Percentiles rank a stretch among this genome's conserved stretches.
These are phyloP conservation scores for Pelecanoides urinatrix DNA, from an alignment of 2,113 vertebrate species.

Conservation along the genomic window DNA sequence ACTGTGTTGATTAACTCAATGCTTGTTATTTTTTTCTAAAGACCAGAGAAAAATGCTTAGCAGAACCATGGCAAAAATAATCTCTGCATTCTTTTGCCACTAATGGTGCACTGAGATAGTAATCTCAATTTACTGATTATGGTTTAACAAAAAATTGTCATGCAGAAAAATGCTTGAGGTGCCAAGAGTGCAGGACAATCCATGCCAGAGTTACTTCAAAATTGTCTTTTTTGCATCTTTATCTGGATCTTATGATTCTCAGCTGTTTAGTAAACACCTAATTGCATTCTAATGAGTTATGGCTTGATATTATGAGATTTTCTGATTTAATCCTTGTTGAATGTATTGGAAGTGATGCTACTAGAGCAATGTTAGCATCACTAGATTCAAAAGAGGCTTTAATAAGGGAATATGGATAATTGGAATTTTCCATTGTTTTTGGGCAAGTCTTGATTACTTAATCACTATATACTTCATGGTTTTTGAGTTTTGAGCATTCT, in stretches of 20 bases:
- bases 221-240: background rate
- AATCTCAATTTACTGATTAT: background rate
- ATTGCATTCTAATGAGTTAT: background rate
- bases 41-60: background rate
- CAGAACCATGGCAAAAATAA: background rate
- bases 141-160: background rate
- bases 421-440: background rate
- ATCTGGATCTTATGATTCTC: background rate
- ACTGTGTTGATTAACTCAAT: background rate
- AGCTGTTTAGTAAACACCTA: background rate
- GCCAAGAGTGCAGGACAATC: background rate
- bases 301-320: background rate
- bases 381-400: background rate
- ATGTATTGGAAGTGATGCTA: background rate
- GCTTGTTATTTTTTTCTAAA: background rate
- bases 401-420: background rate
- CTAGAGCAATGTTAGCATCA: background rate
- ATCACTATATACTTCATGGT: background rate
- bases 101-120: background rate
- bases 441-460: background rate
- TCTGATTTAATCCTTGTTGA: background rate
- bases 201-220: background rate
- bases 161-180: background rate
- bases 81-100: background rate
- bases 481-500: background rate